Conservation (phyloP, 1,140 invertebrate genomes). For the Patella vulgata region DNA sequence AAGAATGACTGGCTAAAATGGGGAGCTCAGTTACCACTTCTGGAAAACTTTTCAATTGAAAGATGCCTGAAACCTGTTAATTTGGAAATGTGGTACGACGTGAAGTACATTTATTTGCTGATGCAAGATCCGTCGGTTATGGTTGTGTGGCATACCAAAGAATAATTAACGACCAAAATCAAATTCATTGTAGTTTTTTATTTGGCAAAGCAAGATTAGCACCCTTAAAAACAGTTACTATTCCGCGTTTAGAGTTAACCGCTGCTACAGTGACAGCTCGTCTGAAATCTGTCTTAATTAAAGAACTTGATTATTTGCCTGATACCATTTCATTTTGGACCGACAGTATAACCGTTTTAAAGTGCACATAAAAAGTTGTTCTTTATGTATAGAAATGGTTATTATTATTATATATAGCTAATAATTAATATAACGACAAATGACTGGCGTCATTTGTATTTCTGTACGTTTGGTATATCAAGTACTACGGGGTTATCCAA, state of each 20-base stretch:
- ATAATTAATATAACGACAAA: too few relatives aligned
- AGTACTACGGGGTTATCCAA: too few relatives aligned
- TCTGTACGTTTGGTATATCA: too few relatives aligned
- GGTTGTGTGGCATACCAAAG: conserved; percentile 43
- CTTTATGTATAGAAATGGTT: too few relatives aligned
- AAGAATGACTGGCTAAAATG: conserved; percentile 18
- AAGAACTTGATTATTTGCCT: conserved; percentile 16
- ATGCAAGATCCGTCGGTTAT: conserved; percentile 47
- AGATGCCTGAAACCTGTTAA: conserved; percentile 16
- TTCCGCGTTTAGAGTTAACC: conserved; percentile 69
- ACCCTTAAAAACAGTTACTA: conserved; percentile 64
- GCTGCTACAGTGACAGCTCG: conserved; percentile 61
- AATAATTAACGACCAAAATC: conserved; percentile 11
- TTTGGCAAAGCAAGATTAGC: conserved; percentile 63
- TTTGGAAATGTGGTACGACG: conserved; percentile 2
- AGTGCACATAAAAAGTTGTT: conserved; percentile 30
- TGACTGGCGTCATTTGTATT: too few relatives aligned
- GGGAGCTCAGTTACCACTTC: conserved; percentile 4
- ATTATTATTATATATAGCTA: too few relatives aligned
- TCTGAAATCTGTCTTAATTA: conserved; percentile 15
- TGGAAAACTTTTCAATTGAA: conserved; percentile 3
- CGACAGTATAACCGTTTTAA: conserved; percentile 28
- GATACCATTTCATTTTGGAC: conserved; percentile 23
- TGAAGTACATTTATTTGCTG: conserved; percentile 46
- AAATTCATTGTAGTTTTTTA: conserved; percentile 36